Conservation (phyloP, 2,113 vertebrate genomes). For the Otis tarda region DNA sequence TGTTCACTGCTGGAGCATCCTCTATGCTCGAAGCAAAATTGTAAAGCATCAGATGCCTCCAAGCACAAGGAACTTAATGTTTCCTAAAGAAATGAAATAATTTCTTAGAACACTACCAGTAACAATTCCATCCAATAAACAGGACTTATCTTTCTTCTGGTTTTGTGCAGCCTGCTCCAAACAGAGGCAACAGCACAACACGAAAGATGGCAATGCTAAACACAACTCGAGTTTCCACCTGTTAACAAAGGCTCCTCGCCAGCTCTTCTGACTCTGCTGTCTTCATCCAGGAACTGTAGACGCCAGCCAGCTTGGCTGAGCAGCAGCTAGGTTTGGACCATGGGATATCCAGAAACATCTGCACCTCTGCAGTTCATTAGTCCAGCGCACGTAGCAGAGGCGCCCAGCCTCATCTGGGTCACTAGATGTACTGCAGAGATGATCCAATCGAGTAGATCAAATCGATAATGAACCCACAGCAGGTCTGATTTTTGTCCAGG, state of each 20-base stretch:
- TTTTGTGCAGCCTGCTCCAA: background rate
- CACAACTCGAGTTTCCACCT: background rate
- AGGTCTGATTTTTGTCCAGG: background rate
- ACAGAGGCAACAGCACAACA: background rate
- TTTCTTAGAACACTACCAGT: background rate
- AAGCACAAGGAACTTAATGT: background rate
- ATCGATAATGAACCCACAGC: fast-evolving
- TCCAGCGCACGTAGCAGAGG: background rate
- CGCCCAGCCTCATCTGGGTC: fast-evolving
- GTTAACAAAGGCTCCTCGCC: background rate
- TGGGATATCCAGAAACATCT: background rate
- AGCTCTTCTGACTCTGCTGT: background rate
- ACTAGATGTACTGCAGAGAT: background rate
- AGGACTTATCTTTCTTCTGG: background rate
- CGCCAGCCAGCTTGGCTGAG: background rate
- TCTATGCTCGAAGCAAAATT: background rate
- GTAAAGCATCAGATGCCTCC: background rate
- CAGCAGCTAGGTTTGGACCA: background rate
- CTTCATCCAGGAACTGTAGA: background rate
- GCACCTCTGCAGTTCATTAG: background rate
- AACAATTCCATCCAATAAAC: background rate
- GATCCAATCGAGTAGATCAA: background rate
- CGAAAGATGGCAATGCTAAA: background rate
- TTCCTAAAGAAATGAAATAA: background rate
- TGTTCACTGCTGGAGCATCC: background rate